Conservation (phyloP, 2,113 vertebrate species). For the Potamarius usumacintae region DNA sequence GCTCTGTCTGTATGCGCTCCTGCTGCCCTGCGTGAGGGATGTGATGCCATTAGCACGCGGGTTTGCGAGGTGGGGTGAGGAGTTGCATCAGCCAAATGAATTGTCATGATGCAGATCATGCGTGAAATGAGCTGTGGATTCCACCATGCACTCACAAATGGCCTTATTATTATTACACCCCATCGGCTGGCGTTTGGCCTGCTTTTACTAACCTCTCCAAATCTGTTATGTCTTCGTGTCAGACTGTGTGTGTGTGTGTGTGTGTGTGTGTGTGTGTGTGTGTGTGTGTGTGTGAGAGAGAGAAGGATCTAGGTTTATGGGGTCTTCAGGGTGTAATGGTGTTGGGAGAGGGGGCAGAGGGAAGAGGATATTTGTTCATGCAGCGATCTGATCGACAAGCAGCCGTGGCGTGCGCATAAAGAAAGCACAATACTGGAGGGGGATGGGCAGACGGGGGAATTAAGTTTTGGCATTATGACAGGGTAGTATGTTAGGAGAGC, state of each 20-base stretch:
- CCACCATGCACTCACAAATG: constrained; percentile 59
- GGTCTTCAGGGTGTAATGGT: constrained; percentile 33
- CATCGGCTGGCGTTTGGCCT: constrained; percentile 50
- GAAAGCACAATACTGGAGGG: constrained; percentile 63
- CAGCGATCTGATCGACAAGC: constrained; percentile 67
- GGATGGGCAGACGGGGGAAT: constrained; percentile 66
- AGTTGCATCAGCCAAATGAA: constrained; percentile 71
- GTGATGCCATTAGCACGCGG: constrained; percentile 35
- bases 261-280: constrained; percentile 14
- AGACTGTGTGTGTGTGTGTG: constrained; percentile 14
- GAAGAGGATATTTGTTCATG: constrained; percentile 64
- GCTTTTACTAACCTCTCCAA: constrained; percentile 48
- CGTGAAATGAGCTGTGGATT: constrained; percentile 70
- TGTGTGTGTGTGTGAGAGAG: constrained; percentile 1
- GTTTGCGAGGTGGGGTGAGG: constrained; percentile 43
- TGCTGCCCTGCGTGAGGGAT: constrained; percentile 37
- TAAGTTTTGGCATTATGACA: constrained; percentile 74
- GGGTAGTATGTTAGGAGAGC: constrained; percentile 60
- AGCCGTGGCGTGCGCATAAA: constrained; percentile 65
- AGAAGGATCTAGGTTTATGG: background rate
- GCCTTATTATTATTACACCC: constrained; percentile 55
- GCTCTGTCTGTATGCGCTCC: constrained; percentile 19
- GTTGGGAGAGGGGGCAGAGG: constrained; percentile 43
- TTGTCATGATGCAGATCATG: constrained; percentile 68
- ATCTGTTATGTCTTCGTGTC: constrained; percentile 42